phyloP scores from a whole-genome alignment of 2,888 invertebrate species.

The Eilema caniola region DNA sequence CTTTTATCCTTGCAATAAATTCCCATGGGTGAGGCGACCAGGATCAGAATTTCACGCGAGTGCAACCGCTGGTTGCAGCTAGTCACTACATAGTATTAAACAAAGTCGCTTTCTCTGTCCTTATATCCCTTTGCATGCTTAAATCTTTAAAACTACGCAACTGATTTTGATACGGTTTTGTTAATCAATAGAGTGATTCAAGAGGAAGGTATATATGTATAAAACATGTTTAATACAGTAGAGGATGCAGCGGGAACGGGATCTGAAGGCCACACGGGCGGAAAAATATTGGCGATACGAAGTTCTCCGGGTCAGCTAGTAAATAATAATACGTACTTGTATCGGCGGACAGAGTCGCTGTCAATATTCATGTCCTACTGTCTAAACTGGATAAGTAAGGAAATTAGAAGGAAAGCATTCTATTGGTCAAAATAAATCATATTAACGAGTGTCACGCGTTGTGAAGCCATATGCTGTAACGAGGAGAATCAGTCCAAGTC shows the following conservation, averaged over 20 bases:
- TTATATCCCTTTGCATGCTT: too few species aligned
- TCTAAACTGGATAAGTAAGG: conserved; percentile 34
- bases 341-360: neutral
- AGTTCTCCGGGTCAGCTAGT: neutral
- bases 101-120: too few species aligned
- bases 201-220: too few species aligned
- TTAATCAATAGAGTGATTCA: too few species aligned
- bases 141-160: too few species aligned
- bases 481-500: conserved; percentile 50
- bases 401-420: conserved; percentile 37
- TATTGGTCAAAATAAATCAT: conserved; percentile 47
- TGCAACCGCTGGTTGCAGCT: neutral
- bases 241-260: too few species aligned
- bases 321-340: neutral
- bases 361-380: neutral
- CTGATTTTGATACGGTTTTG: too few species aligned
- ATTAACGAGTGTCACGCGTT: conserved; percentile 44
- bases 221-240: too few species aligned
- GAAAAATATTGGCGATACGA: too few species aligned
- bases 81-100: neutral
- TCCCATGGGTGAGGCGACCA: neutral
- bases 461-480: conserved; percentile 43
- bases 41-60: too few species aligned
- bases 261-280: too few species aligned
- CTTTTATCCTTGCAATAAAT: neutral